Base-by-base conservation (phyloP, 2,888 invertebrate genomes). In the Cosmorhoe ocellata region DNA sequence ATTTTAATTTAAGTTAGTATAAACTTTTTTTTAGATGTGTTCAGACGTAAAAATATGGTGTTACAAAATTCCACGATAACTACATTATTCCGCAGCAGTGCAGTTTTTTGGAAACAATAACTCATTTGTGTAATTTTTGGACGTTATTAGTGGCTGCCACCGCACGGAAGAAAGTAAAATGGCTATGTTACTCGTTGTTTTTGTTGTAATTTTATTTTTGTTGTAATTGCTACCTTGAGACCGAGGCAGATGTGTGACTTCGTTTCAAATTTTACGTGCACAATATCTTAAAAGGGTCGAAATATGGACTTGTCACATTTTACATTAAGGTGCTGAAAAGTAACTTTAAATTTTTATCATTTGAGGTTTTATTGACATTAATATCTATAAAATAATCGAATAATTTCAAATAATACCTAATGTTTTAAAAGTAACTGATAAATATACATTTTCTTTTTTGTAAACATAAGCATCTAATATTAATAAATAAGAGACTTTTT, bases 161-260 rank as follows among this genome's bases (percentile, higher is more conserved):
- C 46, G 45, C 45, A 51, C 41, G 64, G 71, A 77, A 71, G 72
- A 74, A 71, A 79, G 76, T 74, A 76, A 81, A 79, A 77, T 74
- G 70, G 71, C 70, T 69, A 66, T 71, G 71, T 76, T 79, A 67
- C 54, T 79, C 75, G 76, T 52, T 40, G 44, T 48, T 77, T 80
- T 79, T 72, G 63, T 67, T 77, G 77, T 87, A 87, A 87, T 87
- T 87, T 33, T 33, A 33, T 33, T 9, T 18, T 79, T 71, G 63
- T 67, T 78, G 77, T 87, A 88, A 88, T 87, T 87, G 76, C 72
- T 78, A 77, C 71, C 68, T 72, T 56, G 68, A 71, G 81, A 76
- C 81, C 74, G 79, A 72, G 80, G 85, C 88, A 88, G 88, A 88
- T 88, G 88, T 76, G 86, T 73, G 84, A 82, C 77, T 76, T 72